A percentile compares a stretch with the other conserved stretches of the same genome.
Evolutionary conservation across 1,140 invertebrate genomes (phyloP).

Genomic region (Drosophila mojavensis): DNA sequence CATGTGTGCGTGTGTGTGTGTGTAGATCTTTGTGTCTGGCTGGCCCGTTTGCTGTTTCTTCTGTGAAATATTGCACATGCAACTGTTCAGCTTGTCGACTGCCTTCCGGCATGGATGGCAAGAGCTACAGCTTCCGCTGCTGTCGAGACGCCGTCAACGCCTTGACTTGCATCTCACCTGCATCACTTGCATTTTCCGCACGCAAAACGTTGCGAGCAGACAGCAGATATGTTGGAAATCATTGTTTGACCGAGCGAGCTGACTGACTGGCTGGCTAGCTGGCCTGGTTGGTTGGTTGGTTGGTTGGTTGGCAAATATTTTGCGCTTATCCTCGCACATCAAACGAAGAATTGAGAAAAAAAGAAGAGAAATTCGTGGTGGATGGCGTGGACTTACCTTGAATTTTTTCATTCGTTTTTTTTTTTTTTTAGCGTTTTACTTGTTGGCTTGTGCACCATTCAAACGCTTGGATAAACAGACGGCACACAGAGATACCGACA

Average conservation of each 20-base stretch:
- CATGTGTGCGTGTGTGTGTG: slow-evolving; percentile 22
- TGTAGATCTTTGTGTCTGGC: slow-evolving; percentile 13
- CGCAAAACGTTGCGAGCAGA: slow-evolving; percentile 34
- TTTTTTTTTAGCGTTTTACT: slow-evolving; percentile 46
- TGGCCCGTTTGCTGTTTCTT: slow-evolving; percentile 41
- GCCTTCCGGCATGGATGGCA: slow-evolving; percentile 60
- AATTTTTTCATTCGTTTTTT: slow-evolving; percentile 48
- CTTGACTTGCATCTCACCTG: slow-evolving; percentile 33
- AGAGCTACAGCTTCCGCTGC: slow-evolving; percentile 74
- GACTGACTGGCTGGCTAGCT: slow-evolving; percentile 9
- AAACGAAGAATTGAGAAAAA: slow-evolving; percentile 28
- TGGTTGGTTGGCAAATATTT: slow-evolving; percentile 69
- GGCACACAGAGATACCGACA: slow-evolving; percentile 41
- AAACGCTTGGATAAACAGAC: slow-evolving; percentile 78
- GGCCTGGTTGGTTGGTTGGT: background rate
- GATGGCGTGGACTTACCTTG: slow-evolving; percentile 61
- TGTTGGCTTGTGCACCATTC: slow-evolving; percentile 59
- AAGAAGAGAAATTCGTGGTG: slow-evolving; percentile 19
- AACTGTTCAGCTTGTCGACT: slow-evolving; percentile 63
- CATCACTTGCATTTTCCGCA: slow-evolving; percentile 78
- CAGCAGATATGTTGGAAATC: slow-evolving; percentile 67
- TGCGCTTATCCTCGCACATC: slow-evolving; percentile 61
- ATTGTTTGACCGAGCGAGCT: slow-evolving; percentile 58
- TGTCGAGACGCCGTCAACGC: slow-evolving; percentile 41
- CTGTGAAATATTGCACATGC: slow-evolving; percentile 66